Conservation (phyloP, 2,797 vertebrate genomes). For the Antrozous pallidus region DNA sequence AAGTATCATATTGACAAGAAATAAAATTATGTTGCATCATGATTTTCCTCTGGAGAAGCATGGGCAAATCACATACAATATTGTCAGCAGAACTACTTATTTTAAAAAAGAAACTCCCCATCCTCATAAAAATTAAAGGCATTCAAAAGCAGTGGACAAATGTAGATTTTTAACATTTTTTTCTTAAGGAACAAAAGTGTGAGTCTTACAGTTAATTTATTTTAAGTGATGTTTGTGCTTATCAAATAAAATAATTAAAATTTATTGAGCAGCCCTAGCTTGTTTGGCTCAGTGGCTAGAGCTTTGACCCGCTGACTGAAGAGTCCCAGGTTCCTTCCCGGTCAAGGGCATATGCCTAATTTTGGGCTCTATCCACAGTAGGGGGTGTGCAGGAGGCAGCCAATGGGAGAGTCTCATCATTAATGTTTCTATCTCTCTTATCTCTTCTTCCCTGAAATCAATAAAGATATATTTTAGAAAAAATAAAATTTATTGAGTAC, state of each 20-base stretch:
- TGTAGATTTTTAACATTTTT: not conserved
- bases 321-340: too few relatives aligned
- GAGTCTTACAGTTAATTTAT: not conserved
- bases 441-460: too few relatives aligned
- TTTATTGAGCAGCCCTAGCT: not conserved
- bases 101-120: slow-evolving; percentile 31
- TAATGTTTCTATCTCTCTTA: too few relatives aligned
- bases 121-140: not conserved
- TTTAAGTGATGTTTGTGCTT: not conserved
- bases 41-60: not conserved
- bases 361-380: too few relatives aligned
- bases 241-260: not conserved
- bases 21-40: not conserved
- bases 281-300: too few relatives aligned
- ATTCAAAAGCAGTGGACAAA: not conserved
- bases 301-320: too few relatives aligned
- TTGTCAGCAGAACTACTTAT: not conserved
- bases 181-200: not conserved
- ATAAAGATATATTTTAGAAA: too few relatives aligned
- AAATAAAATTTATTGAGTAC: not conserved
- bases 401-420: too few relatives aligned
- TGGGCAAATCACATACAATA: not conserved
- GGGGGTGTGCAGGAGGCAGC: too few relatives aligned
- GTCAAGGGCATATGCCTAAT: too few relatives aligned
- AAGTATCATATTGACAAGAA: not conserved